Conservation (phyloP, 1,140 invertebrate genomes). For the Meloidogyne floridensis region DNA sequence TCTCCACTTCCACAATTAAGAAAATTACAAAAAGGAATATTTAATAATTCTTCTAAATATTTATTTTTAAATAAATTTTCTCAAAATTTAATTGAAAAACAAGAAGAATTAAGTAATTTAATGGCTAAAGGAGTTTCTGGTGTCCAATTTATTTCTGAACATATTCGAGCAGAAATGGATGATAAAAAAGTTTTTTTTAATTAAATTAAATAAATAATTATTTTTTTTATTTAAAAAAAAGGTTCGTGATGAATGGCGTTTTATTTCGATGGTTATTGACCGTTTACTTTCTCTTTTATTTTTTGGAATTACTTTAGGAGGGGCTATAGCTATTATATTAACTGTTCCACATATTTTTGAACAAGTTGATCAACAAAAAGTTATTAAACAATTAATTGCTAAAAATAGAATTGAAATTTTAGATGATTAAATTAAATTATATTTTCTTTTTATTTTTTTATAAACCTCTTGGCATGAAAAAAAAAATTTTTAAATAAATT, state of each 20-base stretch:
- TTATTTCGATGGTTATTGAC: conserved; percentile 81
- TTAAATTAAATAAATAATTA: neutral
- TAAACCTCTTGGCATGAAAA: conserved; percentile 5
- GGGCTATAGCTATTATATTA: conserved; percentile 93
- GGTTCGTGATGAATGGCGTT: conserved; percentile 99
- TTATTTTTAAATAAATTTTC: neutral
- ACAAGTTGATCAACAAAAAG: conserved; percentile 93
- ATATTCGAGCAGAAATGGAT: conserved; percentile 66
- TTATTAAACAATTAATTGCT: conserved; percentile 82
- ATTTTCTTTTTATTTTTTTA: neutral
- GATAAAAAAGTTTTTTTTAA: conserved; percentile 81
- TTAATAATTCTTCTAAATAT: too few relatives aligned
- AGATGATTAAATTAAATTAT: neutral
- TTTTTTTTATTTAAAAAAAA: conserved; percentile 65
- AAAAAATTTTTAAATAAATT: too few relatives aligned
- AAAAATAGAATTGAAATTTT: conserved; percentile 25
- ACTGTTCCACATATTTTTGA: conserved; percentile 98
- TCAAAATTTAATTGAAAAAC: conserved; percentile 2
- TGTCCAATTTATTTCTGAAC: conserved; percentile 68
- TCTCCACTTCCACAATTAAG: neutral
- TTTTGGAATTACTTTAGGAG: conserved; percentile 91
- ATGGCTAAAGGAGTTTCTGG: neutral
- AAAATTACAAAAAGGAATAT: neutral
- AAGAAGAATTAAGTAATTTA: conserved; percentile 10
- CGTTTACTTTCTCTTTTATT: conserved; percentile 79